phyloP scores from a whole-genome alignment of 92 coral and sea anemone genomes.

The Umimayanthus chanpuru region DNA sequence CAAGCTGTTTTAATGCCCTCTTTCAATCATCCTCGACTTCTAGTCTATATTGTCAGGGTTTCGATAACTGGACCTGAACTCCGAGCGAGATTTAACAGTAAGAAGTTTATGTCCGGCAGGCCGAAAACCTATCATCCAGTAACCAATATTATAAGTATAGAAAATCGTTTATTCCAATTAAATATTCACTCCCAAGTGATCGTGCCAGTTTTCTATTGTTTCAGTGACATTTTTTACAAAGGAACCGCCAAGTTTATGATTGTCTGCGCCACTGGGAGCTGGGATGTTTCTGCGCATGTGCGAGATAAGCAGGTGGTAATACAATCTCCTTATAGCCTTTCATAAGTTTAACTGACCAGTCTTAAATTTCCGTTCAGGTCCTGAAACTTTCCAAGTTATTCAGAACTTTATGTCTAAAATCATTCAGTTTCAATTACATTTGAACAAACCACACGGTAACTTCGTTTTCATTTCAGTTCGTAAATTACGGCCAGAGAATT shows the following conservation, averaged over 20 bases:
- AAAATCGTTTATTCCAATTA: constrained; percentile 19
- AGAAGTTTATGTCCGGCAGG: background rate
- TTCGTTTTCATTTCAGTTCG: too few species aligned
- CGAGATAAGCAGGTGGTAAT: constrained; percentile 2
- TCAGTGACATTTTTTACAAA: constrained; percentile 21
- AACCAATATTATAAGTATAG: background rate
- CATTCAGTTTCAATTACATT: too few species aligned
- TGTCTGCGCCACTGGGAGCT: background rate
- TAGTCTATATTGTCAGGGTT: background rate
- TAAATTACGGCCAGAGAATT: too few species aligned
- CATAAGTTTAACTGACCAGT: too few species aligned
- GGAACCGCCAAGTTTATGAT: background rate
- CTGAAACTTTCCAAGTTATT: background rate
- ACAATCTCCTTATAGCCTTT: too few species aligned
- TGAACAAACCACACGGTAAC: too few species aligned
- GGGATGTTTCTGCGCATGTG: constrained; percentile 28
- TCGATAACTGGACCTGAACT: background rate
- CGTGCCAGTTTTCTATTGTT: constrained; percentile 5
- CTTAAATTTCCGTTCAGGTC: background rate
- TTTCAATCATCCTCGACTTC: background rate
- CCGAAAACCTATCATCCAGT: background rate
- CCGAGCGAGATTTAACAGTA: background rate
- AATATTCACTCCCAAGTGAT: background rate
- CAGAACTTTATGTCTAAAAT: too few species aligned
- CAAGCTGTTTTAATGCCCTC: background rate